Evolutionary conservation across 2,113 vertebrate species (phyloP).

Genomic region (Phodopus roborovskii): DNA sequence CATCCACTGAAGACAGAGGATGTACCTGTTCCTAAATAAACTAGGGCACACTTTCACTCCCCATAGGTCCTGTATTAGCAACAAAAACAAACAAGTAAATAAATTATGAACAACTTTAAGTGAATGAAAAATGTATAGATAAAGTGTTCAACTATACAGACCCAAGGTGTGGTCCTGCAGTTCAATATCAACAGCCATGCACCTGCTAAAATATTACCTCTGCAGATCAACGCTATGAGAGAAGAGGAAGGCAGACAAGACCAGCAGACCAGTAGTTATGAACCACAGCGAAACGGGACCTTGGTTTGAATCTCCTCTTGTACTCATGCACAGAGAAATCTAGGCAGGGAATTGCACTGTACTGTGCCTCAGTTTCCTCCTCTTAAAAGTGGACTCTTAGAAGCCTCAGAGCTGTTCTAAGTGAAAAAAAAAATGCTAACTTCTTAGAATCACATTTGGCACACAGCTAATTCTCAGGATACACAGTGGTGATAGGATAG

Average conservation of each 20-base stretch:
- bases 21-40: slow-evolving; percentile 29
- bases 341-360: not conserved
- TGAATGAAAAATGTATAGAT: not conserved
- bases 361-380: not conserved
- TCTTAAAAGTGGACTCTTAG: not conserved
- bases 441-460: not conserved
- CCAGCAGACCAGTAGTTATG: rapidly evolving
- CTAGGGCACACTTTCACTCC: slow-evolving; percentile 40
- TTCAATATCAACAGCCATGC: not conserved
- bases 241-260: rapidly evolving
- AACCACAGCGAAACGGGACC: not conserved
- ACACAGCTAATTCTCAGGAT: not conserved
- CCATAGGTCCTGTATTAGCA: not conserved
- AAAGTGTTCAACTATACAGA: not conserved
- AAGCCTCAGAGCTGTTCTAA: not conserved
- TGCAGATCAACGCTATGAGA: not conserved
- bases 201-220: not conserved
- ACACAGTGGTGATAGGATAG: rapidly evolving
- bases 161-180: not conserved
- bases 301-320: not conserved
- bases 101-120: not conserved
- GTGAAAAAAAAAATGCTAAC: not conserved
- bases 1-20: slow-evolving; percentile 15
- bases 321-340: not conserved
- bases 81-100: not conserved